These are phyloP conservation scores for Mohoua ochrocephala DNA, from an alignment of 2,113 vertebrate species.

Conservation along the genomic window DNA sequence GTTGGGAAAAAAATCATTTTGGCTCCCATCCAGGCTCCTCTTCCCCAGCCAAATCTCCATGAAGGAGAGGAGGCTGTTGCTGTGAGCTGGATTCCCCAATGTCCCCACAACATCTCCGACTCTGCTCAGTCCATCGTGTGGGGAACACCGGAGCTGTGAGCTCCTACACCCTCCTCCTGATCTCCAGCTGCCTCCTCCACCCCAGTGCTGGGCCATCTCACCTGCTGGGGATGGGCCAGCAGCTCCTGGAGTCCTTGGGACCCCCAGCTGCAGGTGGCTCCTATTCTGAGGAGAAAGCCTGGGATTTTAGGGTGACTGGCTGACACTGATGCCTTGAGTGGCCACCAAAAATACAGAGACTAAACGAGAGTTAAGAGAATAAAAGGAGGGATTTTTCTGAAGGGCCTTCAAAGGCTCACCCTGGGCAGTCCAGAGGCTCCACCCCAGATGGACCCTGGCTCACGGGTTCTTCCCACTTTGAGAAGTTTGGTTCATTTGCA, in stretches of 20 bases:
- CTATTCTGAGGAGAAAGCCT: not conserved
- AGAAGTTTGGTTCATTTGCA: too few species aligned
- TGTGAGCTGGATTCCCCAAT: not conserved
- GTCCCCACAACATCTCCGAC: rapidly evolving
- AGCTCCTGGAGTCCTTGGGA: not conserved
- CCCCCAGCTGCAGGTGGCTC: not conserved
- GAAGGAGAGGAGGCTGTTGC: not conserved
- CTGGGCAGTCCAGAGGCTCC: too few species aligned
- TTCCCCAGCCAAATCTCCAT: not conserved
- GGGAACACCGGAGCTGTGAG: not conserved
- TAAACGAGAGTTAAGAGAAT: too few species aligned
- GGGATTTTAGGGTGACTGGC: not conserved
- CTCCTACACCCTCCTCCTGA: rapidly evolving
- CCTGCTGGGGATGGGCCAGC: not conserved
- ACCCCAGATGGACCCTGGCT: too few species aligned
- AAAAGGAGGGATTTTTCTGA: too few species aligned
- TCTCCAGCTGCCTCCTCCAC: not conserved
- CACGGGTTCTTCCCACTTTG: too few species aligned
- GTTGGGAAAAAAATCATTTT: not conserved
- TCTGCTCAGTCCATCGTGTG: not conserved
- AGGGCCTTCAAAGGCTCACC: too few species aligned
- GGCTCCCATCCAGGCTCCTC: not conserved
- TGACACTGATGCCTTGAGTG: too few species aligned
- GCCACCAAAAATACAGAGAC: too few species aligned
- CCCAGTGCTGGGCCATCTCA: not conserved